A percentile compares a stretch with the other conserved stretches of the same genome.
Evolutionary conservation across 92 coral and sea anemone species (phyloP).

Genomic region (Epizoanthus illoricatus): DNA sequence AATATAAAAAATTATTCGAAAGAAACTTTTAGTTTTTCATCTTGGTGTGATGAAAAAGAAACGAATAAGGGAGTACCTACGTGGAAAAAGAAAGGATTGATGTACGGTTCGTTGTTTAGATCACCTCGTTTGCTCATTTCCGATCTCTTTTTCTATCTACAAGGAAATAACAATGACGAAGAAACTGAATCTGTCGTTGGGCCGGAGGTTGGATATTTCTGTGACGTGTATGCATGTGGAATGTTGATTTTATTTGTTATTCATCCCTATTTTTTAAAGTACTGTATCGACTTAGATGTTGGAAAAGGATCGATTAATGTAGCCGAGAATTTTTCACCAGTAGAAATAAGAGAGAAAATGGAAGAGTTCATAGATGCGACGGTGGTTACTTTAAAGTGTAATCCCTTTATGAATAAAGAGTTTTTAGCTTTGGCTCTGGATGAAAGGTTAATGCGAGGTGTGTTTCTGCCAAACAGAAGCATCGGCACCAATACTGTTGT

Average conservation of each 20-base stretch:
- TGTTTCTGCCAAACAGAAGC: not conserved
- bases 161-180: not conserved
- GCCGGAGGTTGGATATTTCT: not conserved
- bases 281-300: not conserved
- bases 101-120: not conserved
- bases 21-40: not conserved
- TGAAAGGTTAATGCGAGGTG: not conserved
- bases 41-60: not conserved
- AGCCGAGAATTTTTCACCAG: not conserved
- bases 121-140: not conserved
- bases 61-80: not conserved
- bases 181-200: not conserved
- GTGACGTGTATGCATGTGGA: slow-evolving; percentile 12
- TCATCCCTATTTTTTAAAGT: not conserved
- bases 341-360: not conserved
- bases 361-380: not conserved
- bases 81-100: not conserved
- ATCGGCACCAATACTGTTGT: not conserved
- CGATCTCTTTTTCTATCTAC: not conserved
- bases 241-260: not conserved
- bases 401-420: not conserved
- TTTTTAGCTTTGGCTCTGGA: not conserved
- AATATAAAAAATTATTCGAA: not conserved
- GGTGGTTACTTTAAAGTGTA: not conserved
- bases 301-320: not conserved